phyloP scores from a whole-genome alignment of 2,797 vertebrate genomes.

The Acanthurus leucopareius region DNA sequence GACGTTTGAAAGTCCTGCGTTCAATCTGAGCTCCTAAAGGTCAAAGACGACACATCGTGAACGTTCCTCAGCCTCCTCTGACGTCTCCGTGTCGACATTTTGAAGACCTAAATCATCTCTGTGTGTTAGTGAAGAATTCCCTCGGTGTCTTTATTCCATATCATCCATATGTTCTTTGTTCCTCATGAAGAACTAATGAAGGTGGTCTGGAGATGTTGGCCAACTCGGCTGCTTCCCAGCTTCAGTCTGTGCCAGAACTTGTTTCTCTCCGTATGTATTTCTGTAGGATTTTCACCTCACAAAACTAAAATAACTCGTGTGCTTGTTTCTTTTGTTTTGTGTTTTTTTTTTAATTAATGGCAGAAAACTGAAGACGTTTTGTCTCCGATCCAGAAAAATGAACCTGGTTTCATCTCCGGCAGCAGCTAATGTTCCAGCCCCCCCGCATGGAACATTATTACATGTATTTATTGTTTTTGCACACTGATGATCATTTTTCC shows the following conservation, averaged over 20 bases:
- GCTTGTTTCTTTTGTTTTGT: neutral
- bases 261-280: neutral
- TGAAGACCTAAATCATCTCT: neutral
- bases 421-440: no score
- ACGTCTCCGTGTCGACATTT: neutral
- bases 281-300: neutral
- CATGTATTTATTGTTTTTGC: no score
- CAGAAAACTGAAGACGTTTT: neutral
- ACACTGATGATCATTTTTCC: no score
- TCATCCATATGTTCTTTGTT: constrained; percentile 47
- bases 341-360: neutral
- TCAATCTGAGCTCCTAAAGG: no score
- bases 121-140: constrained; percentile 29
- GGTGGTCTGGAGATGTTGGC: constrained; percentile 9
- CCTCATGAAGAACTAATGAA: constrained; percentile 50
- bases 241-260: constrained; percentile 13
- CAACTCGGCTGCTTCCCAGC: constrained; percentile 43
- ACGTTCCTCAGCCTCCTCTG: neutral
- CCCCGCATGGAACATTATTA: no score
- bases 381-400: neutral
- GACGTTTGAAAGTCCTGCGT: no score
- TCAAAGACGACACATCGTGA: neutral
- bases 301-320: neutral
- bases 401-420: neutral
- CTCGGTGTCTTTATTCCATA: constrained; percentile 12